A percentile compares a stretch with the other conserved stretches of the same genome.
These are phyloP conservation scores for Podarcis muralis DNA, from an alignment of 2,113 vertebrate genomes.

Conservation along the genomic window DNA sequence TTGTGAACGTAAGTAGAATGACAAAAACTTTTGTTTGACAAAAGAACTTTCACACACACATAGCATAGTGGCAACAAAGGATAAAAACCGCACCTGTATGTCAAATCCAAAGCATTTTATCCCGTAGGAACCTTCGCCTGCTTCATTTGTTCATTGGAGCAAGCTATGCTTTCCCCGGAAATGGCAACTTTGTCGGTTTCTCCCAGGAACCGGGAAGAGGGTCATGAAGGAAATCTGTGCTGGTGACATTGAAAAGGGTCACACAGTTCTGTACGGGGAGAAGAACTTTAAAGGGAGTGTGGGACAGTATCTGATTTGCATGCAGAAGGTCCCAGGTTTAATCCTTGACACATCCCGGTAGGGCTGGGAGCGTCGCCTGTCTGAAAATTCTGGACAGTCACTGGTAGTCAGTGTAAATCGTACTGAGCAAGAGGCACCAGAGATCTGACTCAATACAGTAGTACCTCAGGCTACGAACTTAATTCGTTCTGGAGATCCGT, in stretches of 20 bases:
- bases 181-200: not conserved
- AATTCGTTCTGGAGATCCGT: too few relatives aligned
- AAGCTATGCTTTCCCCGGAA: not conserved
- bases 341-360: too few relatives aligned
- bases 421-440: too few relatives aligned
- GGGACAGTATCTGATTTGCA: too few relatives aligned
- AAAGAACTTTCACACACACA: not conserved
- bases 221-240: not conserved
- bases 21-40: not conserved
- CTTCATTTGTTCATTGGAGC: not conserved
- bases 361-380: too few relatives aligned
- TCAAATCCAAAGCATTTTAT: not conserved
- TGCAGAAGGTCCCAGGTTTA: too few relatives aligned
- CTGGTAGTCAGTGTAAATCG: too few relatives aligned
- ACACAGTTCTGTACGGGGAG: not conserved
- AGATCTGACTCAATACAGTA: too few relatives aligned
- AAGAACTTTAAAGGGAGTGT: too few relatives aligned
- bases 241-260: not conserved
- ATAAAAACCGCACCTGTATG: not conserved
- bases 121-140: not conserved
- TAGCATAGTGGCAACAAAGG: not conserved
- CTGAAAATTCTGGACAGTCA: too few relatives aligned
- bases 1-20: not conserved
- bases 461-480: too few relatives aligned
- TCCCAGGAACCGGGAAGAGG: not conserved